A percentile compares a stretch with the other conserved stretches of the same genome.
These are phyloP conservation scores for Idris sp. DNA, from an alignment of 1,140 invertebrate species.

Conservation along the genomic window DNA sequence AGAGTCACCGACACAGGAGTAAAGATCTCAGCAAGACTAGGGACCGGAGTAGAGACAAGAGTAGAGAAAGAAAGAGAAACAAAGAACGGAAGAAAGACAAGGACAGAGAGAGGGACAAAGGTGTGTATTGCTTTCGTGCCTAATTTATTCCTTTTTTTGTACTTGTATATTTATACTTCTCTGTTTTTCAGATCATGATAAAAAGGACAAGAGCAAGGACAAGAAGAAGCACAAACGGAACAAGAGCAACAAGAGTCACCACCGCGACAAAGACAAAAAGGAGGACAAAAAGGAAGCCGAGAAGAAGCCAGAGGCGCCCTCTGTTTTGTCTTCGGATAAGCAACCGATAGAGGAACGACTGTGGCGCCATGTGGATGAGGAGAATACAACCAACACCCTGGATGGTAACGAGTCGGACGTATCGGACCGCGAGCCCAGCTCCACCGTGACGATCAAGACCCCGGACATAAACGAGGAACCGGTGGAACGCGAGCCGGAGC, in stretches of 20 bases:
- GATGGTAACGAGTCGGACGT: slow-evolving; percentile 77
- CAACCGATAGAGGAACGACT: slow-evolving; percentile 72
- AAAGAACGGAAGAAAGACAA: slow-evolving; percentile 69
- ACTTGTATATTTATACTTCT: too few relatives aligned
- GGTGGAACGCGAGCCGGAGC: slow-evolving; percentile 65
- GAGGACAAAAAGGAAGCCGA: slow-evolving; percentile 63
- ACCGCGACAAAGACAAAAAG: slow-evolving; percentile 63
- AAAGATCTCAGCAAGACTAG: slow-evolving; percentile 64
- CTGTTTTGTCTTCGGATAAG: slow-evolving; percentile 55
- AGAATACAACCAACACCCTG: slow-evolving; percentile 71
- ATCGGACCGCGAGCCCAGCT: slow-evolving; percentile 80
- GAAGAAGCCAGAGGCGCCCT: slow-evolving; percentile 63
- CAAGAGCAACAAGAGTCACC: slow-evolving; percentile 57
- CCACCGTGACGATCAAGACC: slow-evolving; percentile 80
- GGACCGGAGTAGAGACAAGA: slow-evolving; percentile 70
- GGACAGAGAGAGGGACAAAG: slow-evolving; percentile 66
- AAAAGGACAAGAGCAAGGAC: slow-evolving; percentile 65
- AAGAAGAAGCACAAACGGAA: slow-evolving; percentile 66
- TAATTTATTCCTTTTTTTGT: too few relatives aligned
- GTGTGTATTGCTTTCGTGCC: too few relatives aligned
- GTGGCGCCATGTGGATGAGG: slow-evolving; percentile 76
- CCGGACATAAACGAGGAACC: slow-evolving; percentile 77
- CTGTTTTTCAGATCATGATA: slow-evolving; percentile 59
- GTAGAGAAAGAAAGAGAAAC: slow-evolving; percentile 68
- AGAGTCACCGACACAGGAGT: slow-evolving; percentile 68